A percentile compares a stretch with the other conserved stretches of the same genome.
These are phyloP conservation scores for Diplodus sargus DNA, from an alignment of 2,797 vertebrate species.

Conservation along the genomic window DNA sequence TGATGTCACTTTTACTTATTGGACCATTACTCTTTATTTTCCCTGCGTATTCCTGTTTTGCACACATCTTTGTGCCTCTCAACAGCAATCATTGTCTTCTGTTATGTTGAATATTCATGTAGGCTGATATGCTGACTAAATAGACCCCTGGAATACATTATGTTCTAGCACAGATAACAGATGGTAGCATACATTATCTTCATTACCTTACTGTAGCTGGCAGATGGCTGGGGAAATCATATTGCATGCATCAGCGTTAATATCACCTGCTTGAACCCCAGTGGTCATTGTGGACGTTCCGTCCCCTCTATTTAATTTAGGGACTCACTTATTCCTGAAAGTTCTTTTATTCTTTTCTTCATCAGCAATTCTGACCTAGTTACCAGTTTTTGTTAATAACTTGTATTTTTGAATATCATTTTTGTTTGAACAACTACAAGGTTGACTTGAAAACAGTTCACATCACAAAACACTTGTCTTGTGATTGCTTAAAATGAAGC, in stretches of 20 bases:
- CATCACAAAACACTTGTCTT: no score
- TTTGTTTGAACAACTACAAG: neutral
- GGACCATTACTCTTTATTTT: constrained; percentile 4
- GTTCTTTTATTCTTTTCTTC: no score
- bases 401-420: neutral
- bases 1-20: constrained; percentile 11
- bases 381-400: no score
- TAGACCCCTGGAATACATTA: constrained; percentile 59
- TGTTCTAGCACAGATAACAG: constrained; percentile 59
- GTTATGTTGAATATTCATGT: constrained; percentile 50
- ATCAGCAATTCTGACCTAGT: no score
- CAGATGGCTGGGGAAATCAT: constrained; percentile 53
- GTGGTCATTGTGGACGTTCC: constrained; percentile 15
- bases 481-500: no score
- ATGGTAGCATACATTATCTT: constrained; percentile 67
- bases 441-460: no score
- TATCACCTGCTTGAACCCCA: constrained; percentile 33
- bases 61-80: constrained; percentile 1
- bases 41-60: constrained; percentile 4
- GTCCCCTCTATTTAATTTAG: neutral
- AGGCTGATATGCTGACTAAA: constrained; percentile 60
- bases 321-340: no score
- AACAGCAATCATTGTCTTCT: constrained; percentile 27
- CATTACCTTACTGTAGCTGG: constrained; percentile 52
- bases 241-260: constrained; percentile 59